phyloP scores from a whole-genome alignment of 2,888 invertebrate genomes.

The Drosophila greeni region DNA sequence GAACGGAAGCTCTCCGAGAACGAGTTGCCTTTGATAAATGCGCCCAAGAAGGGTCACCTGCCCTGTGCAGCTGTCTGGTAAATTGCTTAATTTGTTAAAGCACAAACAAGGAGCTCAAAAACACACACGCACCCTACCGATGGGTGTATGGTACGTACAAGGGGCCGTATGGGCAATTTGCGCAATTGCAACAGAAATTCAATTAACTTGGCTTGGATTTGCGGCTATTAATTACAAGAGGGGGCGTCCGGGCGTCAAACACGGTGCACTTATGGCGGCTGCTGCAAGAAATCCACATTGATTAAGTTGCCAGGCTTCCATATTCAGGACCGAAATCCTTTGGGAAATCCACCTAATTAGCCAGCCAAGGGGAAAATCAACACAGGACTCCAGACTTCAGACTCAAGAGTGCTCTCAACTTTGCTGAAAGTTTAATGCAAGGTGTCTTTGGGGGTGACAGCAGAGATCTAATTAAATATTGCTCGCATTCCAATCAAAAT shows the following conservation, averaged over 20 bases:
- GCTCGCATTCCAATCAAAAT: slow-evolving; percentile 58
- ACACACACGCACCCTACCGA: slow-evolving; percentile 14
- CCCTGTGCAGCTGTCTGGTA: slow-evolving; percentile 45
- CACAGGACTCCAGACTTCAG: slow-evolving; percentile 5
- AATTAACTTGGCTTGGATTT: slow-evolving; percentile 56
- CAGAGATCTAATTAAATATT: slow-evolving; percentile 31
- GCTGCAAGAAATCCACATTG: slow-evolving; percentile 38
- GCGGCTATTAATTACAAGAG: slow-evolving; percentile 54
- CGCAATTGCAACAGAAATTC: slow-evolving; percentile 61
- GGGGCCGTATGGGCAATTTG: slow-evolving; percentile 46
- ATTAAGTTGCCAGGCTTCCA: slow-evolving; percentile 34
- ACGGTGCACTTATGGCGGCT: slow-evolving; percentile 29
- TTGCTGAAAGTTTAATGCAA: slow-evolving; percentile 22
- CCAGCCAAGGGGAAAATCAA: slow-evolving; percentile 32
- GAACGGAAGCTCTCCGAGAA: slow-evolving; percentile 25
- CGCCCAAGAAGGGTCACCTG: slow-evolving; percentile 47
- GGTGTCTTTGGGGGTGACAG: slow-evolving; percentile 14
- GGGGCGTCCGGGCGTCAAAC: slow-evolving; percentile 46
- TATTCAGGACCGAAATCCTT: slow-evolving; percentile 7
- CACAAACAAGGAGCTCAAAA: slow-evolving; percentile 10
- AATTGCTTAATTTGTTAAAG: slow-evolving; percentile 67
- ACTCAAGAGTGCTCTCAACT: slow-evolving; percentile 11
- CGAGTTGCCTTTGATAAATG: slow-evolving; percentile 60
- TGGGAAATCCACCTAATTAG: slow-evolving; percentile 51
- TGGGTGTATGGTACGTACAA: slow-evolving; percentile 29